Base-by-base conservation (phyloP, 1,140 invertebrate genomes). In the Papilio polyxenes region DNA sequence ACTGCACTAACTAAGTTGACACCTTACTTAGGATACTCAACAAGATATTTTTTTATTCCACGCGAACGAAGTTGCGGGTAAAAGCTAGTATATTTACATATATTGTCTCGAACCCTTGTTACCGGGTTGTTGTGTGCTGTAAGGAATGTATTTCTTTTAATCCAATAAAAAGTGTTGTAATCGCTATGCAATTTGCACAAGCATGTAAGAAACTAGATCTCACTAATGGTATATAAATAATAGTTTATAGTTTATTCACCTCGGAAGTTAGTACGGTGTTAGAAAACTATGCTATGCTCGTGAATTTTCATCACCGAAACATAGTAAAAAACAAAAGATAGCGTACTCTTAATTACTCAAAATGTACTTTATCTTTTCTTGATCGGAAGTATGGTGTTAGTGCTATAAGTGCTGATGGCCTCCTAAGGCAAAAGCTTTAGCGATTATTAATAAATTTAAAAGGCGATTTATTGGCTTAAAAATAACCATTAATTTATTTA, bases 281-380 rank as follows among this genome's bases (percentile, higher is more conserved):
- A 44, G 3, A 17, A 56, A 56, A 4, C 17, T 53, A 8, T 53
- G 10, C 10, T 53, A 15, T 8, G 0, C 2, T 53, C 51, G 51
- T 53, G 3, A 53, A 9, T 53, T 53, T 53, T 9, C 15, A 9
- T 9, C 10, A 53, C 51, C 6, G 10, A 13, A 53, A 31, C n/a
- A n/a, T 31, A 2, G 20, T 65, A 10, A 65, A 65, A 65, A 65
- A 65, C 59, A 20, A 62, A 62, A 65, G 59, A 65, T 65, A 65
- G 31, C 59, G 20, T 20, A 65, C 20, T 65, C 82, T 83, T 87
- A 89, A 89, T 89, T 89, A 89, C 85, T 86, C 82, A 89, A 89
- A 87, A 88, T 86, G 85, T 83, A 87, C 82, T 40, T 87, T 89
- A 87, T 89, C 88, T 86, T 74, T 49, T 62, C 82, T 83, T 75